Conservation (phyloP, 2,113 vertebrate genomes). For the Daubentonia madagascariensis region DNA sequence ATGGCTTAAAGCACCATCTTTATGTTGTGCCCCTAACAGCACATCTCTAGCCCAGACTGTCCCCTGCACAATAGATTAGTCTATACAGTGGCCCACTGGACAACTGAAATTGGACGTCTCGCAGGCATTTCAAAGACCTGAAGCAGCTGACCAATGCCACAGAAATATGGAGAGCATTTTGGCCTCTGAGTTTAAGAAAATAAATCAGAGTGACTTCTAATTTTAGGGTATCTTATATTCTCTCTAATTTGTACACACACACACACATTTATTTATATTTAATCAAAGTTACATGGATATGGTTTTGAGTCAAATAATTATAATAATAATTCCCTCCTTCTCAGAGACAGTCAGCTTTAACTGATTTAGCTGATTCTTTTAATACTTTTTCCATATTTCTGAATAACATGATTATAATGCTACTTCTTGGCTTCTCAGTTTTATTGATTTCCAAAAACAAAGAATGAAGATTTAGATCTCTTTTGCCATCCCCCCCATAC, state of each 20-base stretch:
- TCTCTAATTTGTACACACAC: background rate
- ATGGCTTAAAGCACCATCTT: background rate
- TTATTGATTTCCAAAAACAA: background rate
- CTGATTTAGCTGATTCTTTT: background rate
- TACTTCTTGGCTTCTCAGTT: background rate
- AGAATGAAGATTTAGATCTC: background rate
- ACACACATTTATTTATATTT: background rate
- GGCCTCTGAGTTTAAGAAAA: background rate
- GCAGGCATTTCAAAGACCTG: background rate
- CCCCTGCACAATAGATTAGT: background rate
- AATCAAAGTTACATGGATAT: background rate
- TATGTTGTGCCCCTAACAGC: background rate
- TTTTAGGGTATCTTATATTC: background rate
- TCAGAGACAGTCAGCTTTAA: background rate
- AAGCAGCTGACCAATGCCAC: background rate
- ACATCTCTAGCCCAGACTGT: background rate
- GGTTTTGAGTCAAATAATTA: background rate
- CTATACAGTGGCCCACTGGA: background rate
- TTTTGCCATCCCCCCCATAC: background rate
- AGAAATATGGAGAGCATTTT: background rate
- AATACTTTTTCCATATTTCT: background rate
- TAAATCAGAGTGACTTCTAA: background rate
- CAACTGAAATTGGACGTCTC: background rate
- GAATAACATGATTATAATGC: background rate
- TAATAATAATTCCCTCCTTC: background rate